Evolutionary conservation across 1,140 invertebrate species (phyloP).

Genomic region (Drosophila ercepeae): DNA sequence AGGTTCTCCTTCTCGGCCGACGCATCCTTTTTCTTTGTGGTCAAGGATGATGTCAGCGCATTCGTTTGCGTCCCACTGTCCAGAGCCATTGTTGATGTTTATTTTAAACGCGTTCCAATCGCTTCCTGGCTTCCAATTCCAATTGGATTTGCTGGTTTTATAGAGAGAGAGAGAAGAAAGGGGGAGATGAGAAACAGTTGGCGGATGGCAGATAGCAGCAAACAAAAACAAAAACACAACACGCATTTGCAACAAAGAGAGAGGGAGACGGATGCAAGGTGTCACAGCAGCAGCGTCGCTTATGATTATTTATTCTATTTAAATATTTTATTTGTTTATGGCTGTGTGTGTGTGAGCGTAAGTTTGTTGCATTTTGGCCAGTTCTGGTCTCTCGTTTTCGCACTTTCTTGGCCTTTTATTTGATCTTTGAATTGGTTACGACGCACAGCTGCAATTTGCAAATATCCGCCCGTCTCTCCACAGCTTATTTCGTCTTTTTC

Average conservation of each 20-base stretch:
- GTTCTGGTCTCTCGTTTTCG: not conserved
- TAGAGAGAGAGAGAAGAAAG: slow-evolving; percentile 2
- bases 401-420: slow-evolving; percentile 4
- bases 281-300: slow-evolving; percentile 37
- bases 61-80: slow-evolving; percentile 77
- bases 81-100: slow-evolving; percentile 62
- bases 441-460: slow-evolving; percentile 56
- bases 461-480: slow-evolving; percentile 14
- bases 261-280: slow-evolving; percentile 56
- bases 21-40: slow-evolving; percentile 77
- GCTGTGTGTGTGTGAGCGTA: slow-evolving; percentile 9
- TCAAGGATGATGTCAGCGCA: slow-evolving; percentile 83
- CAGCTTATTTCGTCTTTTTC: slow-evolving; percentile 10
- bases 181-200: slow-evolving; percentile 40
- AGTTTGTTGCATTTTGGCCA: not conserved
- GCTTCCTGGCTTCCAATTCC: slow-evolving; percentile 33
- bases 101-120: slow-evolving; percentile 12
- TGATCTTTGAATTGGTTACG: slow-evolving; percentile 40
- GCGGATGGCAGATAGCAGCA: slow-evolving; percentile 12
- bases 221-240: slow-evolving; percentile 35
- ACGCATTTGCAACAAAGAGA: slow-evolving; percentile 8
- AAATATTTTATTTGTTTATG: slow-evolving; percentile 56
- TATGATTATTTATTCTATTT: slow-evolving; percentile 55
- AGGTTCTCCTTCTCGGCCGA: slow-evolving; percentile 77
- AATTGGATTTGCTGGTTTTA: slow-evolving; percentile 38